phyloP scores from a whole-genome alignment of 2,888 invertebrate genomes.

The Troilus luridus region DNA sequence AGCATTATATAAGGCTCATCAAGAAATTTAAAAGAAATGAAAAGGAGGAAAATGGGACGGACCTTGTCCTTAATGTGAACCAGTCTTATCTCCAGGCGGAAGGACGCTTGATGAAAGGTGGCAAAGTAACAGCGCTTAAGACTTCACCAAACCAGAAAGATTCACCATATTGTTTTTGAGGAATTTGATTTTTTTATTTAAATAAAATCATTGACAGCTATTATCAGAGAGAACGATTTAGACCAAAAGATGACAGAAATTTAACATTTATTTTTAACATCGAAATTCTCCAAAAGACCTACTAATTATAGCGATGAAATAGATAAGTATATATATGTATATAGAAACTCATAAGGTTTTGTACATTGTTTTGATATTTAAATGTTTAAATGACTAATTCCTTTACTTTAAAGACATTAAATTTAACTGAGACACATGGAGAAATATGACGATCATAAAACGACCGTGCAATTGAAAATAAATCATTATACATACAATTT shows the following conservation, averaged over 20 bases:
- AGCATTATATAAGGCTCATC: not conserved
- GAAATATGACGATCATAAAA: not conserved
- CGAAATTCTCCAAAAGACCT: no score
- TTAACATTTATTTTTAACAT: no score
- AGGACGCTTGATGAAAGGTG: not conserved
- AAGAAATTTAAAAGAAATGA: not conserved
- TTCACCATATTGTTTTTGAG: not conserved
- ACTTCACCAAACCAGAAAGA: not conserved
- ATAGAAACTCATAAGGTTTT: no score
- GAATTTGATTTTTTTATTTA: not conserved
- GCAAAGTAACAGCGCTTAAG: not conserved
- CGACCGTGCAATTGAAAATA: not conserved
- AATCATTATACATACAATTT: not conserved
- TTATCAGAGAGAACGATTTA: no score
- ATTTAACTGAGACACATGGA: not conserved
- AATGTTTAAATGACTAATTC: no score
- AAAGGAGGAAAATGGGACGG: not conserved
- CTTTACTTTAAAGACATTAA: no score
- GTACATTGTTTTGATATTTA: no score
- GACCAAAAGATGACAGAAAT: no score
- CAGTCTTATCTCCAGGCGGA: not conserved
- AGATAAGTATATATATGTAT: no score
- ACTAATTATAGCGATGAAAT: no score
- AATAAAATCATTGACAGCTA: not conserved
- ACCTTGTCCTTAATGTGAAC: conserved; percentile 21